phyloP scores from a whole-genome alignment of 2,113 vertebrate species.

The Corynorhinus townsendii region DNA sequence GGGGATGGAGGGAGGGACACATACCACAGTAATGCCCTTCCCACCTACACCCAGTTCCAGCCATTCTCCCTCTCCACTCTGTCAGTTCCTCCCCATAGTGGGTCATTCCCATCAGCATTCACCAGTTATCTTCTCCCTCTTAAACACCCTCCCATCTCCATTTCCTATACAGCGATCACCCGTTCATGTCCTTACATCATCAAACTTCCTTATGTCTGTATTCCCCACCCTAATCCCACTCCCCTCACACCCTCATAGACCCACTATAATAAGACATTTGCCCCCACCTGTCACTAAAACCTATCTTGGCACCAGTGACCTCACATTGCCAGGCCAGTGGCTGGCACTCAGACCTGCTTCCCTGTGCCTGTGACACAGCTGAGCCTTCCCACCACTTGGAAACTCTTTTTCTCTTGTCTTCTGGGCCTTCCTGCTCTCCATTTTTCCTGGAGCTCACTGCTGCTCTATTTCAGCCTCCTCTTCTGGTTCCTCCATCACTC shows the following conservation, averaged over 20 bases:
- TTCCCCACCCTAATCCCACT: not conserved
- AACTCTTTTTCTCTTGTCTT: not conserved
- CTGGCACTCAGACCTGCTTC: not conserved
- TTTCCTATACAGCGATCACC: not conserved
- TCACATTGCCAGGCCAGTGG: not conserved
- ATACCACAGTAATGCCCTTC: too few relatives aligned
- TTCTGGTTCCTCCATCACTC: not conserved
- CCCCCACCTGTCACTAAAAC: not conserved
- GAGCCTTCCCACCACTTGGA: not conserved
- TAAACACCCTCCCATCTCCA: not conserved
- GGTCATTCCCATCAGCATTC: too few relatives aligned
- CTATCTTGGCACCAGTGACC: not conserved
- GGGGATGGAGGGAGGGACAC: not conserved
- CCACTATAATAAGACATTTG: not conserved
- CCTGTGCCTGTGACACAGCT: not conserved
- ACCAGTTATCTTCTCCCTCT: not conserved
- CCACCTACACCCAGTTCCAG: not conserved
- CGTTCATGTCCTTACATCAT: not conserved
- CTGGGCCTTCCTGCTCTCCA: not conserved
- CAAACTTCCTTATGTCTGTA: not conserved
- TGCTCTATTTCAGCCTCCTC: not conserved
- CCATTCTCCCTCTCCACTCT: not conserved
- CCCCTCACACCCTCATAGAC: not conserved
- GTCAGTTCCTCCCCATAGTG: not conserved
- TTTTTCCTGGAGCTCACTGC: not conserved